phyloP scores from a whole-genome alignment of 1,140 invertebrate genomes.

The Heliconius nattereri region DNA sequence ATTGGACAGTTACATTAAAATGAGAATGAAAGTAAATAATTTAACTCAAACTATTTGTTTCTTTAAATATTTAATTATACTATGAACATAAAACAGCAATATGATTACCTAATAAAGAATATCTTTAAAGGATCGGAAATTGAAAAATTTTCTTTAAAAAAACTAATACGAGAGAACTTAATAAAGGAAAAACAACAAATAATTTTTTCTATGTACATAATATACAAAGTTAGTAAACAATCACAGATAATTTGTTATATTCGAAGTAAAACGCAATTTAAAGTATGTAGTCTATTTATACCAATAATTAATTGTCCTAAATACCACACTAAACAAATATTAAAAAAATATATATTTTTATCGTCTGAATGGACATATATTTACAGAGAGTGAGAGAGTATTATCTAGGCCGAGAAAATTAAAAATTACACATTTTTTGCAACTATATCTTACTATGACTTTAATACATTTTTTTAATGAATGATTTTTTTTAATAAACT shows the following conservation, averaged over 20 bases:
- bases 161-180: not conserved
- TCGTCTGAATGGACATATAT: not conserved
- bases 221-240: not conserved
- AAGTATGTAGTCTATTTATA: not conserved
- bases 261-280: not conserved
- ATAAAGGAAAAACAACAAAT: not conserved
- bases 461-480: not conserved
- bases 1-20: not conserved
- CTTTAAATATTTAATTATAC: not conserved
- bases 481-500: not conserved
- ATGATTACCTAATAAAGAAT: not conserved
- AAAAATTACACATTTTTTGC: not conserved
- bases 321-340: not conserved
- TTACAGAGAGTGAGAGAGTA: not conserved
- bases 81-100: not conserved
- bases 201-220: not conserved
- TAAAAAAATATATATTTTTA: not conserved
- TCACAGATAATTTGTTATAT: slow-evolving; percentile 10
- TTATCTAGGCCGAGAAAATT: not conserved
- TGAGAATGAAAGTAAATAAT: not conserved
- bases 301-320: not conserved
- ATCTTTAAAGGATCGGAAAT: not conserved
- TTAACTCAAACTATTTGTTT: not conserved
- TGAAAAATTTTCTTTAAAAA: not conserved
- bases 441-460: not conserved